Base-by-base conservation (phyloP, 2,888 invertebrate genomes). In the Melieria crassipennis region DNA sequence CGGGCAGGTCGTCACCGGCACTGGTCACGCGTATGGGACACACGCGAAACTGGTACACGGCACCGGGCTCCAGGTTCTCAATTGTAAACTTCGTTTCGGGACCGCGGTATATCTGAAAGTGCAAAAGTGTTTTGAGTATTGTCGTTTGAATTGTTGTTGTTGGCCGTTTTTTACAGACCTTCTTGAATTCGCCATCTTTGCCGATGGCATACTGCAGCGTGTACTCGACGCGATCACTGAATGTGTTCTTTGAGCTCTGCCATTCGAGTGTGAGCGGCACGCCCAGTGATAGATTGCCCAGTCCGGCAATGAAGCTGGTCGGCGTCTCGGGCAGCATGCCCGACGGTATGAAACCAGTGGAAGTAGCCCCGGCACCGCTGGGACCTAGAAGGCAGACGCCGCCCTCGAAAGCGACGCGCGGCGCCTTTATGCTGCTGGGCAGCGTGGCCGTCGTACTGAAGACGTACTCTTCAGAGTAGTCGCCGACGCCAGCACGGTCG, bases 401-500 rank as follows among this genome's bases (percentile, higher is more conserved):
- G 7, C 79, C 80, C 65, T 84, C 84, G 84, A 88, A 87, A 69
- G 87, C 85, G 61, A 92, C 88, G 72, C 90, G 88, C 55, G 94
- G 94, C 46, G 92, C 88, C 89, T 93, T 94, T 61, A 94, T 89
- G 74, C 92, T 90, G 69, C 93, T 91, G 47, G 97, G 97, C 71
- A 95, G 93, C 48, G 96, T 93, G 77, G 92, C 90, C 73, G 88
- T 89, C 50, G 97, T 97, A 78, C 88, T 88, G 85, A 93, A 95
- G 71, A 89, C 87, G 84, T 91, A 90, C 66, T 91, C 89, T 72
- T 89, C 89, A 5, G 94, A 94, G 88, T 92, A 95, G 50, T 91
- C 91, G 16, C 96, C 96, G 78, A 92, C 91, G 10, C 96, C 96
- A 72, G 94, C 95, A 60, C 89, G 88, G 85, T 93, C 94, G 84